Conservation (phyloP, 2,797 vertebrate genomes). For the Phylloscopus collybita region DNA sequence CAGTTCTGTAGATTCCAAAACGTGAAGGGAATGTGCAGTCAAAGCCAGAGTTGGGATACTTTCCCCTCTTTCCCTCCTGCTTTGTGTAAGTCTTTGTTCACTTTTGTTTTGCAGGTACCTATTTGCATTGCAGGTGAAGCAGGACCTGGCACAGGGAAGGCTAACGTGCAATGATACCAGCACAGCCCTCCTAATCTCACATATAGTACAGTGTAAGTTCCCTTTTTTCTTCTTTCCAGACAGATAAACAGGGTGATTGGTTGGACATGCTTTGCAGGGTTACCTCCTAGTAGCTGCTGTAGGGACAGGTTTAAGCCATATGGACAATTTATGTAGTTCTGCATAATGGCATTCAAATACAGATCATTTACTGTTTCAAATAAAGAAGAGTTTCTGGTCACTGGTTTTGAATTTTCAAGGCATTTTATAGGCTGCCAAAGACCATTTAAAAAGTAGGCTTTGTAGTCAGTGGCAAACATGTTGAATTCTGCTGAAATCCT, state of each 20-base stretch:
- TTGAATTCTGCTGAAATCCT: neutral
- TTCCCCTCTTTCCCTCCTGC: neutral
- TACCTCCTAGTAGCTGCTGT: neutral
- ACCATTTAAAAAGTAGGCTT: neutral
- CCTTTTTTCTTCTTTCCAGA: neutral
- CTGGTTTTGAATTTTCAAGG: neutral
- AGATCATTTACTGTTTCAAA: neutral
- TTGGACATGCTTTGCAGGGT: neutral
- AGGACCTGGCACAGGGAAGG: constrained; percentile 89
- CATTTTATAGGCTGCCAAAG: neutral
- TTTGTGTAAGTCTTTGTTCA: neutral
- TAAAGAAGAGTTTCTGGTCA: neutral
- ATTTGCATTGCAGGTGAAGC: constrained; percentile 96
- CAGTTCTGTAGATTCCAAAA: neutral
- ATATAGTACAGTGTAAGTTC: constrained; percentile 96
- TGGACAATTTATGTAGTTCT: neutral
- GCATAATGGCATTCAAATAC: neutral
- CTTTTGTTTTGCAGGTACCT: constrained; percentile 87
- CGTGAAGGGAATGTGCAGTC: neutral
- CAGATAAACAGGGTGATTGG: neutral
- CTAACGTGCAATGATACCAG: constrained; percentile 93
- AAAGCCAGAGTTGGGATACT: neutral
- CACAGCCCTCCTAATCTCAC: constrained; percentile 92
- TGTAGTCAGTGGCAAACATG: neutral
- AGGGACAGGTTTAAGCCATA: neutral